A percentile compares a stretch with the other conserved stretches of the same genome.
These are phyloP conservation scores for Knipowitschia caucasica DNA, from an alignment of 2,797 vertebrate species.

Conservation along the genomic window DNA sequence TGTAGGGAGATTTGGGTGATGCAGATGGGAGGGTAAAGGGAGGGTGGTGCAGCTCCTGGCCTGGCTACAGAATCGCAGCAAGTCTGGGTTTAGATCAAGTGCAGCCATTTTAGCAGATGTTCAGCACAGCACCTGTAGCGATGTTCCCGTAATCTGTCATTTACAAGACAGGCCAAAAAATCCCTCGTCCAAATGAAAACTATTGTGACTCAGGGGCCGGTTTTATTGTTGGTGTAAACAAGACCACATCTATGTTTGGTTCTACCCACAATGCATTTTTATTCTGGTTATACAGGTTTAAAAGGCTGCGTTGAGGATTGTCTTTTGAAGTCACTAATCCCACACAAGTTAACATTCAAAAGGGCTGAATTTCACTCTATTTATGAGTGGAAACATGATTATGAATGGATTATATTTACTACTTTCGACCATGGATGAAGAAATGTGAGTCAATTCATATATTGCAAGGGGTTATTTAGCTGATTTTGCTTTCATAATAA, in stretches of 20 bases:
- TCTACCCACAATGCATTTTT: not conserved
- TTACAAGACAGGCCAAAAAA: slow-evolving; percentile 14
- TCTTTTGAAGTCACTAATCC: no score
- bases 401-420: no score
- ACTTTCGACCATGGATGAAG: not conserved
- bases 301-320: not conserved
- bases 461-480: no score
- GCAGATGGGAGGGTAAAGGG: slow-evolving; percentile 7
- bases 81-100: slow-evolving; percentile 30
- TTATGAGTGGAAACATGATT: no score
- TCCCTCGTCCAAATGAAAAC: not conserved
- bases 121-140: slow-evolving; percentile 27
- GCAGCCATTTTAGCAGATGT: slow-evolving; percentile 50
- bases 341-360: no score
- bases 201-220: not conserved
- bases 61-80: slow-evolving; percentile 38
- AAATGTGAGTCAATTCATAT: not conserved
- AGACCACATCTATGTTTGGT: not conserved
- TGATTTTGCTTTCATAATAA: no score
- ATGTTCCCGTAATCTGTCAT: slow-evolving; percentile 15
- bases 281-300: not conserved
- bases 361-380: no score
- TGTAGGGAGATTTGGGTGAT: slow-evolving; percentile 27
- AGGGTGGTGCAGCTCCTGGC: not conserved
- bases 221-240: not conserved